Conservation (phyloP, 2,113 vertebrate genomes). For the Opisthocomus hoazin region DNA sequence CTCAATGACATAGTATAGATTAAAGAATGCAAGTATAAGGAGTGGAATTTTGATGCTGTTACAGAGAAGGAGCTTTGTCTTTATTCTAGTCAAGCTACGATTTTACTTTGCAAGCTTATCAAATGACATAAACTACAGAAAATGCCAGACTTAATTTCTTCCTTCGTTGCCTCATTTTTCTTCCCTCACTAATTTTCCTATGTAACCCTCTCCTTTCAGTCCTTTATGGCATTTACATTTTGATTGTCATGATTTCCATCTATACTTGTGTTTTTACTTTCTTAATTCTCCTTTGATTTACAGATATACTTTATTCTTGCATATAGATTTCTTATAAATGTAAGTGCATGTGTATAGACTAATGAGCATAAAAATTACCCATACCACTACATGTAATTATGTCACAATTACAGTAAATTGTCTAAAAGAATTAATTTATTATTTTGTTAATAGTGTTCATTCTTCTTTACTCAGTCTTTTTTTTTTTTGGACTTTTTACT, state of each 20-base stretch:
- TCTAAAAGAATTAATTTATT: neutral
- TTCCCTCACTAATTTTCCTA: neutral
- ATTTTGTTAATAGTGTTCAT: neutral
- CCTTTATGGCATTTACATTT: neutral
- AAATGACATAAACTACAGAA: neutral
- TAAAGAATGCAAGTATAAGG: neutral
- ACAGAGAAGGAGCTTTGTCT: neutral
- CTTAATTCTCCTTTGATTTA: neutral
- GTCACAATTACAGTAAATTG: neutral
- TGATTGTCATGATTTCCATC: neutral
- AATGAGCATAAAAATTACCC: neutral
- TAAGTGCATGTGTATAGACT: neutral
- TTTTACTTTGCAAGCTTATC: neutral
- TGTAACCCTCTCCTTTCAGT: neutral
- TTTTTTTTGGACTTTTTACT: neutral
- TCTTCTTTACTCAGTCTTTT: neutral
- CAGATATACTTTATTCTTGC: neutral
- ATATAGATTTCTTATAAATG: neutral
- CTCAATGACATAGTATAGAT: neutral
- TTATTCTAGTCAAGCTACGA: neutral
- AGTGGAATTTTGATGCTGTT: neutral
- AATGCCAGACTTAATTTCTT: neutral
- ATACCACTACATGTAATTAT: neutral
- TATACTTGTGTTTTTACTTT: neutral
- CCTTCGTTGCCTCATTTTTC: neutral